Evolutionary conservation across 2,113 vertebrate genomes (phyloP).

Genomic region (Globicephala melas): DNA sequence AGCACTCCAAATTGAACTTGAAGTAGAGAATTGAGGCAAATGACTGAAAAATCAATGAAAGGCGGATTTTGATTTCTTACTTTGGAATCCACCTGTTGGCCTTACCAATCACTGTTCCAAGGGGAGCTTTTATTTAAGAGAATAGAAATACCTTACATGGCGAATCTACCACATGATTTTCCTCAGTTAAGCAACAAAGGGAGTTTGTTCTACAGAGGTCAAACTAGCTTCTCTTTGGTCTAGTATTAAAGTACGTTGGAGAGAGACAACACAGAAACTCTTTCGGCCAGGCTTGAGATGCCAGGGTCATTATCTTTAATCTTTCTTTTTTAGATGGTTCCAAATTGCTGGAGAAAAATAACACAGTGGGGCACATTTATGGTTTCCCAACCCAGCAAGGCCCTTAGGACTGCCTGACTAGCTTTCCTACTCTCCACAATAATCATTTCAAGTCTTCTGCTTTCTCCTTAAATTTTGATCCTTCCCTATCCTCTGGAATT

Average conservation of each 20-base stretch:
- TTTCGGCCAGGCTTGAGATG: neutral
- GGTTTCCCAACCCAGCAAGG: neutral
- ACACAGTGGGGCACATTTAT: neutral
- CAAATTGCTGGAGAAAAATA: neutral
- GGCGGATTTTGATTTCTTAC: neutral
- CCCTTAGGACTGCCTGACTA: neutral
- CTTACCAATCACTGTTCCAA: neutral
- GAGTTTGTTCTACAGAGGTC: neutral
- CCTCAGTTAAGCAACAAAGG: neutral
- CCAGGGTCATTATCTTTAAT: neutral
- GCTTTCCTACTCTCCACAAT: neutral
- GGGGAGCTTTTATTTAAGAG: neutral
- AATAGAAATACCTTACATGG: neutral
- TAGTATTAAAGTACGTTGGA: neutral
- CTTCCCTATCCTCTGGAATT: neutral
- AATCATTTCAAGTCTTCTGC: neutral
- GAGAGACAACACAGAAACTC: neutral
- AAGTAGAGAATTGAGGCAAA: neutral
- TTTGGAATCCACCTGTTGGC: neutral
- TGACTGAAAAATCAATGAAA: neutral
- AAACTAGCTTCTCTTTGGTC: neutral
- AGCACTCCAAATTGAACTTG: neutral
- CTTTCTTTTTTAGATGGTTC: neutral
- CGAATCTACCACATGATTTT: neutral
- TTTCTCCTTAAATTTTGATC: neutral